A percentile compares a stretch with the other conserved stretches of the same genome.
These are phyloP conservation scores for Nesospiza acunhae DNA, from an alignment of 2,113 vertebrate species.

Conservation along the genomic window DNA sequence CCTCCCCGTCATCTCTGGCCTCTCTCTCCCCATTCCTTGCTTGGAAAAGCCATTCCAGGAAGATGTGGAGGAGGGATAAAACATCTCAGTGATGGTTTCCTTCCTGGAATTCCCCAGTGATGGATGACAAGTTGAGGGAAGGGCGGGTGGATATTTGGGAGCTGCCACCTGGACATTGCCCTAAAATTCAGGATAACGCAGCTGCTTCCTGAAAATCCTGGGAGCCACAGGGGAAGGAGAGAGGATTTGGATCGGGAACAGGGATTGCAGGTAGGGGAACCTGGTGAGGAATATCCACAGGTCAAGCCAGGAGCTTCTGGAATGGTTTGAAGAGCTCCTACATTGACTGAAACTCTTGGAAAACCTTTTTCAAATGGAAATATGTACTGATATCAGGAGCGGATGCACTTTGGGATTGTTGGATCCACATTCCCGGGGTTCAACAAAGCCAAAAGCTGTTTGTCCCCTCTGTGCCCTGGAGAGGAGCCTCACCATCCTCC, in stretches of 20 bases:
- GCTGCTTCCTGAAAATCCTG: neutral
- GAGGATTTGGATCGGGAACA: accelerated
- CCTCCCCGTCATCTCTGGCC: neutral
- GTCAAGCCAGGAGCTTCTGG: neutral
- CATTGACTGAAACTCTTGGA: neutral
- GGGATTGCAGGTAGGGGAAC: neutral
- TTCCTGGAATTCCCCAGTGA: accelerated
- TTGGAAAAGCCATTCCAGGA: neutral
- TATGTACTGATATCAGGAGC: accelerated
- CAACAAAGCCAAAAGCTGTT: neutral
- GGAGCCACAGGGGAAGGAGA: accelerated
- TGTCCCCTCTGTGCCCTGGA: neutral
- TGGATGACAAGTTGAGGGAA: neutral
- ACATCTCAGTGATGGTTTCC: neutral
- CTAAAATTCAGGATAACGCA: neutral
- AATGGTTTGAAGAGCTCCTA: neutral
- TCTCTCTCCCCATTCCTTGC: accelerated
- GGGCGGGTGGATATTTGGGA: neutral
- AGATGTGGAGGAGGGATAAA: neutral
- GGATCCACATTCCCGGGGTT: neutral
- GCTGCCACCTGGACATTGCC: neutral
- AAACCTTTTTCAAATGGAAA: neutral
- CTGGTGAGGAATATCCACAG: neutral
- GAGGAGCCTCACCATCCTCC: neutral
- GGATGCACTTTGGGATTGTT: neutral